Conservation (phyloP, 2,797 vertebrate genomes). For the Fratercula arctica region DNA sequence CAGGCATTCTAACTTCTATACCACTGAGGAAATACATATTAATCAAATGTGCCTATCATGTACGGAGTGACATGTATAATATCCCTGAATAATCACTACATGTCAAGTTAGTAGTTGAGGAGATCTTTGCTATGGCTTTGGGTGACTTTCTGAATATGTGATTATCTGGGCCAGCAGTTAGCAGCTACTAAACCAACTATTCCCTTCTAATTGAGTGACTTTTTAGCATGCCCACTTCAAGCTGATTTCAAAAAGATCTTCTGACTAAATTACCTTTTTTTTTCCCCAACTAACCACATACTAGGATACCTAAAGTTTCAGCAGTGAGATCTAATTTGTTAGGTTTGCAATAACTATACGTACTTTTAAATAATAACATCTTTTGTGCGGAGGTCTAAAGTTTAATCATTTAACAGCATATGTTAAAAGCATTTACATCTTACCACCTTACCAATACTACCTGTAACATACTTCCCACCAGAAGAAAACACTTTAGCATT, state of each 20-base stretch:
- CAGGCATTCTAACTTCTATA: conserved; percentile 32
- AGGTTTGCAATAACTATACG: background rate
- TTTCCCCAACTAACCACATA: background rate
- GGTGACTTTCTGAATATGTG: background rate
- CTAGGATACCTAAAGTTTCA: background rate
- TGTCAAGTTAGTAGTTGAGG: background rate
- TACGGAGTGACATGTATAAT: background rate
- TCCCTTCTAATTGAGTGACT: background rate
- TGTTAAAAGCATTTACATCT: background rate
- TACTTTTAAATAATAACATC: background rate
- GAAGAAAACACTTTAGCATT: background rate
- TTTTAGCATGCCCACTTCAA: background rate
- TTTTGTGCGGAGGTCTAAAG: background rate
- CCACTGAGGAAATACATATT: background rate
- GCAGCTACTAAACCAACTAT: background rate
- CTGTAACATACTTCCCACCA: background rate
- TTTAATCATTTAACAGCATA: background rate
- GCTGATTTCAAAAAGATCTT: background rate
- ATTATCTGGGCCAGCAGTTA: background rate
- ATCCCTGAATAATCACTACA: background rate
- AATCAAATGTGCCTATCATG: conserved; percentile 31
- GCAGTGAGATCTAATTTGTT: background rate
- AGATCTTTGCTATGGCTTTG: background rate
- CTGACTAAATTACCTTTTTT: background rate
- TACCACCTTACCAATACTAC: background rate